These are phyloP conservation scores for Tenthredo scrophulariae DNA, from an alignment of 2,888 invertebrate species.

Conservation along the genomic window DNA sequence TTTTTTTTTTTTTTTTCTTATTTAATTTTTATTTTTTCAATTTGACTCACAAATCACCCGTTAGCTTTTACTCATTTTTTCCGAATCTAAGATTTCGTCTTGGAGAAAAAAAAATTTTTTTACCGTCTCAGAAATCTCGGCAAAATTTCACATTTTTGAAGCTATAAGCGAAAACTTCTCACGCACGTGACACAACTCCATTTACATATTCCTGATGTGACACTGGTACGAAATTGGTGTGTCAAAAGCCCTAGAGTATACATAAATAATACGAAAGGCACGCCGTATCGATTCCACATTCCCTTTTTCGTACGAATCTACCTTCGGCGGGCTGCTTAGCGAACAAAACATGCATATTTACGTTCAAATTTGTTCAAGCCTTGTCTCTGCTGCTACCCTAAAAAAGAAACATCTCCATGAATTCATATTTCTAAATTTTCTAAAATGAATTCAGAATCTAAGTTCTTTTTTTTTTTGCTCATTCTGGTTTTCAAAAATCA, in stretches of 20 bases:
- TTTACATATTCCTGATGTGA: slow-evolving; percentile 24
- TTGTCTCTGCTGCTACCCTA: background rate
- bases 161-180: background rate
- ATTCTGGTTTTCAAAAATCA: background rate
- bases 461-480: background rate
- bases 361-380: background rate
- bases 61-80: background rate
- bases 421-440: background rate
- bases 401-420: background rate
- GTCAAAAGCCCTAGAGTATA: slow-evolving; percentile 27
- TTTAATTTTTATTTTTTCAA: background rate
- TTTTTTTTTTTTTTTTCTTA: background rate
- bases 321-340: slow-evolving; percentile 4
- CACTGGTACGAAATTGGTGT: slow-evolving; percentile 27
- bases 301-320: slow-evolving; percentile 27
- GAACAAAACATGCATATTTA: slow-evolving; percentile 27
- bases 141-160: background rate
- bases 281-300: slow-evolving; percentile 19
- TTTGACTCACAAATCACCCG: background rate
- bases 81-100: background rate
- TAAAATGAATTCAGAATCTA: background rate
- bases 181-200: background rate
- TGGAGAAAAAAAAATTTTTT: background rate
- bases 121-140: background rate
- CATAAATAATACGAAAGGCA: slow-evolving; percentile 32